Conservation (phyloP, 2,888 invertebrate species). For the Epiblema foenella region DNA sequence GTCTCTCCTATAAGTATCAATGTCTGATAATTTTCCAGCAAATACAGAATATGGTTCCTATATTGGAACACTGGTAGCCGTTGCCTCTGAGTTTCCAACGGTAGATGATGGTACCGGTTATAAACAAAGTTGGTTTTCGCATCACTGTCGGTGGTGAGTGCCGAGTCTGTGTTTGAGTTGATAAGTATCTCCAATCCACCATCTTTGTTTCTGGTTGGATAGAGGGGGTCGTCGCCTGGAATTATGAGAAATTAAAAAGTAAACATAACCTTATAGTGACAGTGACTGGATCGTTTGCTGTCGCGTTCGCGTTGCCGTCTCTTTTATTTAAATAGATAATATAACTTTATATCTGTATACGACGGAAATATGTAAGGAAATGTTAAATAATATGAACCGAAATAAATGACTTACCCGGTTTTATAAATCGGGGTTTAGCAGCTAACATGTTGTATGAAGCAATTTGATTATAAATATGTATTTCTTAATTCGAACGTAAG, state of each 20-base stretch:
- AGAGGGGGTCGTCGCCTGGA: slow-evolving; percentile 62
- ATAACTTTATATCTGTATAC: neutral
- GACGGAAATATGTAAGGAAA: neutral
- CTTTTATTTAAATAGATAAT: neutral
- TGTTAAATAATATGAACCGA: neutral
- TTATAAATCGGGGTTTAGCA: slow-evolving; percentile 68
- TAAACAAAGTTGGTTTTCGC: slow-evolving; percentile 89
- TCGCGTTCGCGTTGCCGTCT: neutral
- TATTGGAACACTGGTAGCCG: slow-evolving; percentile 94
- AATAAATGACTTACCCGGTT: slow-evolving; percentile 64
- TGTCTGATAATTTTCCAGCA: slow-evolving; percentile 94
- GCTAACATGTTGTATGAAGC: slow-evolving; percentile 54
- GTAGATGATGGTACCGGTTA: slow-evolving; percentile 93
- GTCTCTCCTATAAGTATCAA: slow-evolving; percentile 96
- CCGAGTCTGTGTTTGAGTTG: slow-evolving; percentile 71
- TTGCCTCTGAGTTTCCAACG: slow-evolving; percentile 93
- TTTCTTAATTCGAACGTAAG: neutral
- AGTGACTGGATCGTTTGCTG: neutral
- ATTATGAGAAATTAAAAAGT: slow-evolving; percentile 45
- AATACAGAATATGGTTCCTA: slow-evolving; percentile 93
- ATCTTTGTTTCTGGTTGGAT: slow-evolving; percentile 73
- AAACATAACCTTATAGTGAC: slow-evolving; percentile 35
- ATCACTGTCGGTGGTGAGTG: slow-evolving; percentile 84
- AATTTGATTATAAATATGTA: neutral
- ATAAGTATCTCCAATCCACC: slow-evolving; percentile 70